These are phyloP conservation scores for Mirounga angustirostris DNA, from an alignment of 2,113 vertebrate species.

Conservation along the genomic window DNA sequence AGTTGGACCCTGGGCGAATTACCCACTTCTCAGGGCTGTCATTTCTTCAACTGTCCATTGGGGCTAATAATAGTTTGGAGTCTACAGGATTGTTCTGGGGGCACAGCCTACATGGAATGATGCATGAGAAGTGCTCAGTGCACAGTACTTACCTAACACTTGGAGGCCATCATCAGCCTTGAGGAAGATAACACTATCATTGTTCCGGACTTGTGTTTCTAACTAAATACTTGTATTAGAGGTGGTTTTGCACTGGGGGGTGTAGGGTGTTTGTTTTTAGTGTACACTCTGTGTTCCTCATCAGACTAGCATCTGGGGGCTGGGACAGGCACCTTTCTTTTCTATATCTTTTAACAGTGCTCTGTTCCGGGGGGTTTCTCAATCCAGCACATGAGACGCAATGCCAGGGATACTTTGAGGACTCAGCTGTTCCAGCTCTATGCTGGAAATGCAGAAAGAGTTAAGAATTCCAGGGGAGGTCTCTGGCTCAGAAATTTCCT, in stretches of 20 bases:
- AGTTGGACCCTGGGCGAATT: neutral
- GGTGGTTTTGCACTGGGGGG: neutral
- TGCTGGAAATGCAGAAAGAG: neutral
- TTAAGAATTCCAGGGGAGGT: neutral
- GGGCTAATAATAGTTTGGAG: neutral
- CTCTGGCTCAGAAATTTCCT: slow-evolving; percentile 5
- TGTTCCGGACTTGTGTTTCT: neutral
- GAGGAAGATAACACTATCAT: neutral
- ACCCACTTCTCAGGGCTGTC: neutral
- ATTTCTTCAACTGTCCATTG: neutral
- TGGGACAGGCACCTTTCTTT: neutral
- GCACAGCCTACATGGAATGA: rapidly evolving
- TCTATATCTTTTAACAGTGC: neutral
- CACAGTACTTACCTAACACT: neutral
- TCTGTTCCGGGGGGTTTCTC: neutral
- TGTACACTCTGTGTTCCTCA: neutral
- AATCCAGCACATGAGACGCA: rapidly evolving
- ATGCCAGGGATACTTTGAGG: neutral
- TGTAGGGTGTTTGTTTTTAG: neutral
- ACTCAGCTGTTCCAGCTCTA: neutral
- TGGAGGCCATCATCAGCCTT: neutral
- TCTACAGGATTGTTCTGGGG: neutral
- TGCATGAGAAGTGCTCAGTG: rapidly evolving
- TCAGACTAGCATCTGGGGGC: neutral
- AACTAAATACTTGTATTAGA: neutral